Evolutionary conservation across 2,113 vertebrate genomes (phyloP).

Genomic region (Zosterops hypoxanthus): DNA sequence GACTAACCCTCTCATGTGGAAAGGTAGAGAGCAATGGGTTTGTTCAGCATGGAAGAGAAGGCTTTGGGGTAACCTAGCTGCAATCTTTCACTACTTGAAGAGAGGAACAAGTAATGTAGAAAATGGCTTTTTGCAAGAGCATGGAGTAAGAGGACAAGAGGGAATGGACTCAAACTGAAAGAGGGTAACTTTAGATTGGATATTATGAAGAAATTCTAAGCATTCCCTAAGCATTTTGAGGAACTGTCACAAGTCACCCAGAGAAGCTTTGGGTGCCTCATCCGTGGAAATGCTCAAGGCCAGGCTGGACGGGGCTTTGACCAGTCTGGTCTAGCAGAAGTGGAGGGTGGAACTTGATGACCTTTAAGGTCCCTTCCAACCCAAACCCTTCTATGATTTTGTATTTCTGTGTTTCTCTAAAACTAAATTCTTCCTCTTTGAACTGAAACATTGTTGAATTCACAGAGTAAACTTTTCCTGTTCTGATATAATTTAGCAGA

Average conservation of each 20-base stretch:
- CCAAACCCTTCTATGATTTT: not conserved
- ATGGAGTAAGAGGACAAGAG: not conserved
- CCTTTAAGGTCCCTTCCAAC: not conserved
- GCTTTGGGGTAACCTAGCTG: not conserved
- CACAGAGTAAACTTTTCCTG: not conserved
- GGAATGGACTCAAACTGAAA: not conserved
- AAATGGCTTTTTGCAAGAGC: not conserved
- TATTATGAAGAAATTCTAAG: not conserved
- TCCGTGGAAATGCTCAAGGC: not conserved
- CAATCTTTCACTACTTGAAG: not conserved
- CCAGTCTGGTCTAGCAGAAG: not conserved
- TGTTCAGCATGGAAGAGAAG: not conserved
- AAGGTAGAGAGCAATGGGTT: not conserved
- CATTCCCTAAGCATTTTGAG: not conserved
- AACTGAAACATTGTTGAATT: not conserved
- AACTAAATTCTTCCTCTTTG: not conserved
- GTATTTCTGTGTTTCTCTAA: not conserved
- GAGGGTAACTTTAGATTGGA: not conserved
- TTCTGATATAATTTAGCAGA: not conserved
- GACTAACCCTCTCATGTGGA: not conserved
- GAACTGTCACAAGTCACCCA: not conserved
- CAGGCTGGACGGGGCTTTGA: not conserved
- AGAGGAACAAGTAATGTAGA: not conserved
- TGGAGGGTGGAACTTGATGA: rapidly evolving
- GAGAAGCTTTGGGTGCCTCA: not conserved